phyloP scores from a whole-genome alignment of 2,797 vertebrate genomes.

The Brachymystax lenok region DNA sequence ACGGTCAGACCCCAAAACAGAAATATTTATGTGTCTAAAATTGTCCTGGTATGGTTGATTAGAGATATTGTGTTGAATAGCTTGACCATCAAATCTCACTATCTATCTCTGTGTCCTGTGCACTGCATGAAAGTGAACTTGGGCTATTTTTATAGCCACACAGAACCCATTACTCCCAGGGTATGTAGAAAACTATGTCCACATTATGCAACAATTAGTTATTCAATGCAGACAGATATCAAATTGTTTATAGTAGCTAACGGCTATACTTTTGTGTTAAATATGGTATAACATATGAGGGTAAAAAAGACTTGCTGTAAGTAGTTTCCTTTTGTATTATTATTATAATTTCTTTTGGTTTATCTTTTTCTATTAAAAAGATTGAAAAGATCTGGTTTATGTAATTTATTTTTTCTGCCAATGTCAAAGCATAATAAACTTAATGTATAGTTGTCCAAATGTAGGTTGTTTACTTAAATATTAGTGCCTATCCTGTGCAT shows the following conservation, averaged over 20 bases:
- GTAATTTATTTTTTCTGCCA: conserved; percentile 13
- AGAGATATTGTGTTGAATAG: conserved; percentile 30
- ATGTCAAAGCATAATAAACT: not conserved
- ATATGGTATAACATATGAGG: conserved; percentile 44
- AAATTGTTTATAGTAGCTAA: conserved; percentile 37
- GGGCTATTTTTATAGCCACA: conserved; percentile 24
- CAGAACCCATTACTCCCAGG: conserved; percentile 33
- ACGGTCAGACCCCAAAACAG: conserved; percentile 36
- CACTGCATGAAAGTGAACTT: conserved; percentile 45
- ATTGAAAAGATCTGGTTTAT: conserved; percentile 42
- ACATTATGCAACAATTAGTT: conserved; percentile 11
- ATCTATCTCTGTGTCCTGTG: conserved; percentile 40
- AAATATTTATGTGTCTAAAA: conserved; percentile 1
- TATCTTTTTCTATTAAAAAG: conserved; percentile 80
- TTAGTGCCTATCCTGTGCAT: too few species aligned
- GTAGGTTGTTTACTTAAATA: too few species aligned
- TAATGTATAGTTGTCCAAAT: not conserved
- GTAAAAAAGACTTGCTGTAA: conserved; percentile 49
- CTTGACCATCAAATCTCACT: not conserved
- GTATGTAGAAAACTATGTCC: conserved; percentile 32
- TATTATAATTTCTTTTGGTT: conserved; percentile 56
- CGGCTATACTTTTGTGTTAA: conserved; percentile 58
- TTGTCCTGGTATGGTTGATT: not conserved
- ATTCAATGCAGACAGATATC: conserved; percentile 33
- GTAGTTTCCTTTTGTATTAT: conserved; percentile 67